These are phyloP conservation scores for Diploscapter pachys DNA, from an alignment of 1,140 invertebrate genomes.

Conservation along the genomic window DNA sequence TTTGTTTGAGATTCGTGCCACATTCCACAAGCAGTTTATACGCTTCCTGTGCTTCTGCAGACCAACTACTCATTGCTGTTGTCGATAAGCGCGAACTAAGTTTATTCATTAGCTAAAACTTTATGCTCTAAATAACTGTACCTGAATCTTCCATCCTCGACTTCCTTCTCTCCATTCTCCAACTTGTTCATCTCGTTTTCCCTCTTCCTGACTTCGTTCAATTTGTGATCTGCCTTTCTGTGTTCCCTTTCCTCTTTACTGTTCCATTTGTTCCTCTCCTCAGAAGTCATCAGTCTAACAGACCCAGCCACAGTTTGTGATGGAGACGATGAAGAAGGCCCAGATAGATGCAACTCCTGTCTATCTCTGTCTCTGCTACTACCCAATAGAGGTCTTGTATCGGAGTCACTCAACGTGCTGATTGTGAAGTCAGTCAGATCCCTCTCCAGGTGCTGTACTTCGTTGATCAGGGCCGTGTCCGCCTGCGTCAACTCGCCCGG, in stretches of 20 bases:
- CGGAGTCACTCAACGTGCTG: conserved; percentile 39
- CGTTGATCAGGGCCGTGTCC: conserved; percentile 34
- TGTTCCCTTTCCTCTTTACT: conserved; percentile 40
- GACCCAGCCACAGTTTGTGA: background rate
- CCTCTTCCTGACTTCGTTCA: conserved; percentile 37
- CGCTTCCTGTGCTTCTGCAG: conserved; percentile 54
- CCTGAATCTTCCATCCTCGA: too few relatives aligned
- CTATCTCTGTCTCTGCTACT: too few relatives aligned
- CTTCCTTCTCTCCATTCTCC: too few relatives aligned
- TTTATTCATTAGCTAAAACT: conserved; percentile 9
- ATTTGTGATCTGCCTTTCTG: conserved; percentile 39
- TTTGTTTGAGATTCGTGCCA: conserved; percentile 38
- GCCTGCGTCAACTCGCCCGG: background rate
- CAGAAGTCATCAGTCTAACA: conserved; percentile 33
- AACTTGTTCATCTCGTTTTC: background rate
- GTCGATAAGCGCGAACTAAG: background rate
- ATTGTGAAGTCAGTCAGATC: conserved; percentile 54
- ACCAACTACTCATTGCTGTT: conserved; percentile 40
- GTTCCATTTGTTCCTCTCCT: conserved; percentile 34
- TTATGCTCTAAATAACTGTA: too few relatives aligned
- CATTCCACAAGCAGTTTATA: conserved; percentile 57
- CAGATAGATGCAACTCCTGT: too few relatives aligned
- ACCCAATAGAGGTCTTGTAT: conserved; percentile 41
- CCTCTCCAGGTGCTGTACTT: conserved; percentile 42
- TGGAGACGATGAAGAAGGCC: too few relatives aligned